phyloP scores from a whole-genome alignment of 92 coral and sea anemone species.

The Scolanthus callimorphus region DNA sequence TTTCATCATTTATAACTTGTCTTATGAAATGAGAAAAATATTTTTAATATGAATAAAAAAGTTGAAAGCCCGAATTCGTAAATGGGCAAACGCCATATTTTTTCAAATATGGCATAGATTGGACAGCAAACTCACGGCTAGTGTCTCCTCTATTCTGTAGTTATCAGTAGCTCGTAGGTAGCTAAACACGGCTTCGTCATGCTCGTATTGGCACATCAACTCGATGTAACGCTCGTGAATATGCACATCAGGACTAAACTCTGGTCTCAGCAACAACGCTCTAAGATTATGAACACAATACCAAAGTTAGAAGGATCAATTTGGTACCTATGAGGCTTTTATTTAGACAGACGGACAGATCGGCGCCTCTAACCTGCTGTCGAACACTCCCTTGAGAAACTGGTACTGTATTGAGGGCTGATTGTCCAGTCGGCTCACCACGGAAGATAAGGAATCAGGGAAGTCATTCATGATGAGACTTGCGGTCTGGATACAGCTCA shows the following conservation, averaged over 20 bases:
- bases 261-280: slow-evolving; percentile 56
- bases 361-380: slow-evolving; percentile 75
- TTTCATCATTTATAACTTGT: too few species aligned
- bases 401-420: slow-evolving; percentile 70
- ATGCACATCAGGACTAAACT: slow-evolving; percentile 73
- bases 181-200: slow-evolving; percentile 66
- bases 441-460: slow-evolving; percentile 71
- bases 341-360: too few species aligned
- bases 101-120: too few species aligned
- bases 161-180: slow-evolving; percentile 73
- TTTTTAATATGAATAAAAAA: too few species aligned
- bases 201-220: slow-evolving; percentile 89
- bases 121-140: slow-evolving; percentile 66
- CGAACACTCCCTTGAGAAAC: slow-evolving; percentile 91
- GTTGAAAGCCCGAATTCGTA: too few species aligned
- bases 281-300: too few species aligned
- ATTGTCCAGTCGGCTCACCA: slow-evolving; percentile 78
- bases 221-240: slow-evolving; percentile 93
- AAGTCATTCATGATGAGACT: slow-evolving; percentile 69
- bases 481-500: slow-evolving; percentile 81
- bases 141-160: slow-evolving; percentile 91
- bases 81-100: too few species aligned
- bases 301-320: too few species aligned
- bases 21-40: too few species aligned
- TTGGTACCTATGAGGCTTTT: too few species aligned